Percentiles rank a stretch among this genome's conserved stretches.
phyloP scores from a whole-genome alignment of 2,888 invertebrate species.

The Stenoptilia bipunctidactyla region DNA sequence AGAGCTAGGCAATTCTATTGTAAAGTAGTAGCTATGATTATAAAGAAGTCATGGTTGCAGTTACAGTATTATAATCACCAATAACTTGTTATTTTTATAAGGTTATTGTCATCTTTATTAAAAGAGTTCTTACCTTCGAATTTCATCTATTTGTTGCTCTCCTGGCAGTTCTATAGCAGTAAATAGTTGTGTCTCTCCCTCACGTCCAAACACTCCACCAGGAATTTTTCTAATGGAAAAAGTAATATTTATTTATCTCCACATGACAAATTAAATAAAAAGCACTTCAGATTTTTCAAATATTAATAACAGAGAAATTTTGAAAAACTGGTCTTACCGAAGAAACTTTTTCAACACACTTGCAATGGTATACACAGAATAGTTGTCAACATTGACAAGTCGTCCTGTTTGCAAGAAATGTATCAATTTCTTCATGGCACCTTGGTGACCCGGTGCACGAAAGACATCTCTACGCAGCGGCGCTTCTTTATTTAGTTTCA shows the following conservation, averaged over 20 bases:
- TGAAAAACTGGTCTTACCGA: constrained; percentile 33
- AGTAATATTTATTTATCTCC: too few species aligned
- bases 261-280: too few species aligned
- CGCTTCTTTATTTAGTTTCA: constrained; percentile 95
- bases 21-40: too few species aligned
- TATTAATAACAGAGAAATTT: too few species aligned
- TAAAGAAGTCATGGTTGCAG: too few species aligned
- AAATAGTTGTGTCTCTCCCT: constrained; percentile 91
- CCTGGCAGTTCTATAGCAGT: constrained; percentile 87
- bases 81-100: too few species aligned
- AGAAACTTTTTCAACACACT: constrained; percentile 98
- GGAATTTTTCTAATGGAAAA: constrained; percentile 83
- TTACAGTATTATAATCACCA: too few species aligned
- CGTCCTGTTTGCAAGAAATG: constrained; percentile 92
- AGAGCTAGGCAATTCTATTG: too few species aligned
- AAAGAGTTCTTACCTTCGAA: constrained; percentile 92
- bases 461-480: constrained; percentile 94
- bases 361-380: constrained; percentile 97
- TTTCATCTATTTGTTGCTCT: constrained; percentile 90
- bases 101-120: too few species aligned
- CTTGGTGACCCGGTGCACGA: constrained; percentile 95
- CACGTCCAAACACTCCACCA: constrained; percentile 94
- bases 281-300: too few species aligned
- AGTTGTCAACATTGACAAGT: constrained; percentile 93
- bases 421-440: constrained; percentile 92